Evolutionary conservation across 1,140 invertebrate genomes (phyloP), one percentile per base, ranked within the genome.

Genomic region (Heterodera carotae): DNA sequence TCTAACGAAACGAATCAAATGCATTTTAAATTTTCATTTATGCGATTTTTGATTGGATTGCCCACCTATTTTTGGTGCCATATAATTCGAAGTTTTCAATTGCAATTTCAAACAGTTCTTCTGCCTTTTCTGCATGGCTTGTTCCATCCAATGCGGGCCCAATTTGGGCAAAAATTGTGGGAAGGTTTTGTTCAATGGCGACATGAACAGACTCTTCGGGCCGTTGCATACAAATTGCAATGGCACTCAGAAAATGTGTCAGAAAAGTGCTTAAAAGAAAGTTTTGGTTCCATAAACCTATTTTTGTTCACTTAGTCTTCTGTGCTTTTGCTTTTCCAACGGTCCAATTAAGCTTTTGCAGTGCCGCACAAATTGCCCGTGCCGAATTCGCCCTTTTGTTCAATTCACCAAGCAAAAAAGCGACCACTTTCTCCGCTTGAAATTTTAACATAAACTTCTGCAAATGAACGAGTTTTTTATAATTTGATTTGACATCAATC

Each of bases 391-490:
- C 71, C 36, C 71, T 81, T 7, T 60, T 53, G 72, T 62, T 64
- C 15, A 79, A 56, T 34, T 76, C 78, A 31, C 67, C 81, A 10
- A 79, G 56, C 29, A 79, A 53, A 29, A 34, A 33, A 15, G 78
- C 78, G 39, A 79, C 71, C 15, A 79, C 78, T 34, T 69, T 48
- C 31, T 67, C 69, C 25, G 78, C 25, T 72, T 79, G 78, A 39
- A 79, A 81, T 67, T 79, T 79, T 3, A 79, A 39, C 22, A 76
- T 6, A 67, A 81, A 79, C 34, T 73, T 79, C 78, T 79, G 59
- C 78, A 79, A 81, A 33, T 80, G 15, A 22, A 2, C 15, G 2
- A 2, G 0, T 34, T 29, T 22, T 67, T 69, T 0, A 74, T 43
- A 43, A 6, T 53, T 59, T 12, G 27, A 33, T 31, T 53, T n/a